Evolutionary conservation across 2,797 vertebrate species (phyloP), one percentile per base, ranked within the genome.

Genomic region (Gobionotothen gibberifrons): DNA sequence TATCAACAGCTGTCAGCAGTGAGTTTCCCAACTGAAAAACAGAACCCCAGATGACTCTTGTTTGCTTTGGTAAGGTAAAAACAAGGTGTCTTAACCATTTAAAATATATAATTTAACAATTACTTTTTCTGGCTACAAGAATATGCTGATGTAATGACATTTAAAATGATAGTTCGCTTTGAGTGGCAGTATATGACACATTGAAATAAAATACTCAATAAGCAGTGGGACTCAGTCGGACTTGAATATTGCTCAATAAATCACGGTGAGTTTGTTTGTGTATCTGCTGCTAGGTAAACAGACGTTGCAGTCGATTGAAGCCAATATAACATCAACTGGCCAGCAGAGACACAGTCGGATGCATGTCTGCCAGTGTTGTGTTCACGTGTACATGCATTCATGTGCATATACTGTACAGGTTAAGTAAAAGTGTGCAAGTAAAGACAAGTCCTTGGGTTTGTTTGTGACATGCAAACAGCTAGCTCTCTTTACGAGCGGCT

Each of bases 271-370:
- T 9, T 3, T 5, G 21, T 65, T 17, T 59, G 75, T 72, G 26
- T 62, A 65, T 59, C n/a, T 11, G 19, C 79, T 63, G 72, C 56
- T 19, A 15, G 44, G 11, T 22, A 51, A 74, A 79, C 53, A 78
- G 16, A 72, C 44, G 12, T 13, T n/a, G 9, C 44, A 14, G 55
- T 60, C 6, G 0, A 63, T 61, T 53, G 75, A 63, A 42, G 57
- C 47, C 36, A 2, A 79, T 86, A 88, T 87, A 87, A 83, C 49
- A 17, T 21, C 4, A 69, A 83, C 43, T 69, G 81, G 65, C 0
- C 9, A 1, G 36, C 44, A 58, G 73, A 74, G 85, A 81, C 86
- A 36, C 22, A 0, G 81, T 85, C 79, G 59, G 78, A 71, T 49
- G 53, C 55, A 17, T 9, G 17, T 78, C 48, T 13, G 16, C 70